These are phyloP conservation scores for Periophthalmodon schlosseri DNA, from an alignment of 2,113 vertebrate genomes.

Conservation along the genomic window DNA sequence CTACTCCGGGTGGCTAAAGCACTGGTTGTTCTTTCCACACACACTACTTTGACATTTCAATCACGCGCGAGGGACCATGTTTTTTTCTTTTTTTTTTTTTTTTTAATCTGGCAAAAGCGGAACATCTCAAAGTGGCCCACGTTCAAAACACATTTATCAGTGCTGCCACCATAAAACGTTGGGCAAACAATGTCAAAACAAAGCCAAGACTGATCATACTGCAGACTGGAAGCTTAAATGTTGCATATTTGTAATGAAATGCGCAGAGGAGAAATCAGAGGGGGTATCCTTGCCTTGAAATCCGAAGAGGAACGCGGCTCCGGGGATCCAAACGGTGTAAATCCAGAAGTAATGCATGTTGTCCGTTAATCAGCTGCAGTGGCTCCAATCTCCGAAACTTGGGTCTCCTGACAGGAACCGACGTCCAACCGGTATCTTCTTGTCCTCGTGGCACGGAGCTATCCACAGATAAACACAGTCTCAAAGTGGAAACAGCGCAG, in stretches of 20 bases:
- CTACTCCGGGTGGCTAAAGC: neutral
- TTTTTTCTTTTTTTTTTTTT: no score
- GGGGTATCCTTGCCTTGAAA: slow-evolving; percentile 51
- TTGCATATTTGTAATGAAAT: neutral
- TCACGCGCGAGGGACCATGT: slow-evolving; percentile 4
- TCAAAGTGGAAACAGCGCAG: slow-evolving; percentile 18
- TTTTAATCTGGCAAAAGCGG: slow-evolving; percentile 2
- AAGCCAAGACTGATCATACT: slow-evolving; percentile 4
- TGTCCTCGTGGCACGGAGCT: slow-evolving; percentile 17
- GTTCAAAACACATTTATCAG: neutral
- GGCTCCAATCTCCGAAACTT: slow-evolving; percentile 33
- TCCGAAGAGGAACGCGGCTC: slow-evolving; percentile 48
- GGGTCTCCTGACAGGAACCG: slow-evolving; percentile 14
- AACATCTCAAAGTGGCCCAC: slow-evolving; percentile 12
- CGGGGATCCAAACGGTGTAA: slow-evolving; percentile 60
- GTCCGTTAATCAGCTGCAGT: slow-evolving; percentile 37
- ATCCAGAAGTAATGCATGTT: slow-evolving; percentile 63
- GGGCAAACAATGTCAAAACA: slow-evolving; percentile 20
- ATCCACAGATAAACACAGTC: slow-evolving; percentile 22
- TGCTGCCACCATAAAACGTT: neutral
- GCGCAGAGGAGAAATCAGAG: neutral
- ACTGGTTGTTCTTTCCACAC: neutral
- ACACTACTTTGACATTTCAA: slow-evolving; percentile 20
- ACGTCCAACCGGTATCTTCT: slow-evolving; percentile 17
- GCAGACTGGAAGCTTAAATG: neutral